Percentiles rank a stretch among this genome's conserved stretches.
phyloP scores from a whole-genome alignment of 2,113 vertebrate species.

The Hippocampus mohnikei region DNA sequence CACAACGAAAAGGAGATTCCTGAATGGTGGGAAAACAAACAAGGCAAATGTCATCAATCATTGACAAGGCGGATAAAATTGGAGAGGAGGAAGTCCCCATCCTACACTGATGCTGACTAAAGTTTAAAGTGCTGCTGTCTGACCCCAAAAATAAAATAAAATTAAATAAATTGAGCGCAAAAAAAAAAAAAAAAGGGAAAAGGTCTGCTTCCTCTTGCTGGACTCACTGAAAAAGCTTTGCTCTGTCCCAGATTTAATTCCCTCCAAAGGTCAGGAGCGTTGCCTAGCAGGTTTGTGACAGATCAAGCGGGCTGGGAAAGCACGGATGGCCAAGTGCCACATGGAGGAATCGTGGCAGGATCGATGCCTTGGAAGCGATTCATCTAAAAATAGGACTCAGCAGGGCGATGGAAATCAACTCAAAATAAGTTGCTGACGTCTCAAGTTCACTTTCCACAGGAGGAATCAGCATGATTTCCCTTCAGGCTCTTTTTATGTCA shows the following conservation, averaged over 20 bases:
- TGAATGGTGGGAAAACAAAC: slow-evolving; percentile 20
- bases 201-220: slow-evolving; percentile 35
- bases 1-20: slow-evolving; percentile 16
- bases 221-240: slow-evolving; percentile 53
- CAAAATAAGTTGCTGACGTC: slow-evolving; percentile 29
- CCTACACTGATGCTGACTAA: neutral
- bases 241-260: slow-evolving; percentile 60
- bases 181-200: slow-evolving; percentile 9
- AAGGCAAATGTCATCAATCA: slow-evolving; percentile 31
- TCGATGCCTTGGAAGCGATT: slow-evolving; percentile 5
- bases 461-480: neutral
- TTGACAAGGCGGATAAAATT: slow-evolving; percentile 11
- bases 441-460: slow-evolving; percentile 8
- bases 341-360: slow-evolving; percentile 23
- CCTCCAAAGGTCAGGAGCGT: slow-evolving; percentile 63
- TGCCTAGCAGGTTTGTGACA: slow-evolving; percentile 55
- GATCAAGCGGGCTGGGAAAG: slow-evolving; percentile 28
- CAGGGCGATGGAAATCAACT: neutral
- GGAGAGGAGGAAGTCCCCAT: slow-evolving; percentile 12
- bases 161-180: neutral
- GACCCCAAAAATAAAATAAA: neutral
- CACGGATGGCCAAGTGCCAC: slow-evolving; percentile 20
- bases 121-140: neutral
- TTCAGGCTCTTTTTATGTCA: neutral
- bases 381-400: slow-evolving; percentile 23